Evolutionary conservation across 2,113 vertebrate species (phyloP).

Genomic region (Entomyzon cyanotis): DNA sequence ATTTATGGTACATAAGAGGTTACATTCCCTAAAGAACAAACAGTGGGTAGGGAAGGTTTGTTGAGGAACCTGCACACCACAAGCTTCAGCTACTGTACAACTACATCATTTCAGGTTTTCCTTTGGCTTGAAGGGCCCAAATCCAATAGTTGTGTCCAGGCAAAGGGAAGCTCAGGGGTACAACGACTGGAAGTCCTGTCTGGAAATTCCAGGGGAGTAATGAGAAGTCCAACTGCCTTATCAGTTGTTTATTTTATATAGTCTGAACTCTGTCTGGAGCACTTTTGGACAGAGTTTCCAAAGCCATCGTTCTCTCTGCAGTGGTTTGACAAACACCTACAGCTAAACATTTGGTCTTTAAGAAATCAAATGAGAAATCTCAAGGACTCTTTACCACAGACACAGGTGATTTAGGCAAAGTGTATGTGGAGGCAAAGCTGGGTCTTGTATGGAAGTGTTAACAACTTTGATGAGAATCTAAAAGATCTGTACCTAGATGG

Average conservation of each 20-base stretch:
- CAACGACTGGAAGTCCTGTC: neutral
- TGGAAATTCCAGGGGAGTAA: neutral
- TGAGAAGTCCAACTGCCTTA: neutral
- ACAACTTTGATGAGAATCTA: neutral
- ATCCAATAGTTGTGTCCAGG: neutral
- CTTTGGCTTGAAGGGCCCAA: neutral
- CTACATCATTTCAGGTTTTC: neutral
- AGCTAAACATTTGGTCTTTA: neutral
- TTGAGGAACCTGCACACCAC: rapidly evolving
- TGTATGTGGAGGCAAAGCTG: neutral
- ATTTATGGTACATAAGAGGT: neutral
- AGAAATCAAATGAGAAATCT: neutral
- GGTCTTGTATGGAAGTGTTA: neutral
- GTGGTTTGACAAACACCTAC: neutral
- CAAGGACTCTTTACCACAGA: neutral
- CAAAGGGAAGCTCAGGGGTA: neutral
- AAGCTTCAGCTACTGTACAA: neutral
- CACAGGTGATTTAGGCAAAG: neutral
- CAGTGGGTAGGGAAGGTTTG: neutral
- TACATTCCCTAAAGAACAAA: neutral
- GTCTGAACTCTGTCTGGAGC: neutral
- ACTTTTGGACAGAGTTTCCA: neutral
- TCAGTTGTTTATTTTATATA: neutral
- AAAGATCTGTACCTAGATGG: neutral
- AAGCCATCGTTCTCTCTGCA: neutral